Percentiles rank a stretch among this genome's conserved stretches.
Evolutionary conservation across 2,113 vertebrate genomes (phyloP).

Genomic region (Hippocampus comes): DNA sequence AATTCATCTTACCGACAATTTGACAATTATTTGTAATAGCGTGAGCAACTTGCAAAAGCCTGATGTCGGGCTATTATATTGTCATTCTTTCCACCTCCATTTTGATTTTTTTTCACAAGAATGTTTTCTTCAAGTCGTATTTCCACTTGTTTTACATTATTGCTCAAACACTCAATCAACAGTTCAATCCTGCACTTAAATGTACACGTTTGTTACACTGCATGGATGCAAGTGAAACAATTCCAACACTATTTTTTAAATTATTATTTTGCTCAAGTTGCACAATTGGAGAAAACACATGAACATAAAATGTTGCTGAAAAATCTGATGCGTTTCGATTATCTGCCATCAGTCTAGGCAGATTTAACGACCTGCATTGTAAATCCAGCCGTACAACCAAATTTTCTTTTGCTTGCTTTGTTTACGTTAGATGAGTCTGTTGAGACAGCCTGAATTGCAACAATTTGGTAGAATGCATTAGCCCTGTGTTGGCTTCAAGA

Average conservation of each 20-base stretch:
- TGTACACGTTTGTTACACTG: background rate
- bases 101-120: background rate
- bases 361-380: background rate
- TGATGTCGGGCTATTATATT: slow-evolving; percentile 7
- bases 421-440: background rate
- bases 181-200: background rate
- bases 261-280: too few relatives aligned
- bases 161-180: background rate
- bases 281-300: too few relatives aligned
- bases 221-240: background rate
- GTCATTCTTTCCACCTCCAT: background rate
- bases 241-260: too few relatives aligned
- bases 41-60: background rate
- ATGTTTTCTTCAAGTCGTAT: background rate
- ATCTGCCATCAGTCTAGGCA: too few relatives aligned
- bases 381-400: background rate
- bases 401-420: background rate
- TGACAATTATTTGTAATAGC: background rate
- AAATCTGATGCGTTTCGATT: too few relatives aligned
- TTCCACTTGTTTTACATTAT: background rate
- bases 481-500: background rate
- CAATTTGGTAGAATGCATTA: background rate
- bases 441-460: background rate
- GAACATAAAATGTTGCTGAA: too few relatives aligned
- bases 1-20: background rate